Conservation (phyloP, 2,797 vertebrate genomes). For the Phalanger gymnotis region DNA sequence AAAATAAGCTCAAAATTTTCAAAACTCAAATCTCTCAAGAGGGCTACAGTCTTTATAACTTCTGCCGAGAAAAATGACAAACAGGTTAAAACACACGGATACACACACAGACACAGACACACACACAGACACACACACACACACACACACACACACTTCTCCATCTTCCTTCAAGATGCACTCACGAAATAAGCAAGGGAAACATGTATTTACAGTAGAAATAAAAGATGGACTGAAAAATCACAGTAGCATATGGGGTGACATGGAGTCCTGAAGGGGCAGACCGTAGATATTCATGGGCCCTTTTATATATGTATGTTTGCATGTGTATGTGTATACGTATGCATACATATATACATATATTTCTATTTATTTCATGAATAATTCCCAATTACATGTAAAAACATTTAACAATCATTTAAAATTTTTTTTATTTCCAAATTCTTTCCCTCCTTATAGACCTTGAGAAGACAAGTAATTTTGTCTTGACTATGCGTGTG, state of each 20-base stretch:
- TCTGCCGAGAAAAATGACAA: conserved; percentile 73
- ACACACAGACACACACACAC: conserved; percentile 42
- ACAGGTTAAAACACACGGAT: conserved; percentile 54
- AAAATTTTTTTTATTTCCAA: too few species aligned
- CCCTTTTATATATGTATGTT: background rate
- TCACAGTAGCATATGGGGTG: background rate
- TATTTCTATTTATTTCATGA: too few species aligned
- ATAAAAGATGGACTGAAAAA: background rate
- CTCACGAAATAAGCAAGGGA: conserved; percentile 36
- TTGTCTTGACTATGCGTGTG: too few species aligned
- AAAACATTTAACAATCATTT: too few species aligned
- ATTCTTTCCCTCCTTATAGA: too few species aligned
- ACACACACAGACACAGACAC: conserved; percentile 46
- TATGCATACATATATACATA: too few species aligned
- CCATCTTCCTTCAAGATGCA: conserved; percentile 68
- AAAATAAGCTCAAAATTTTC: conserved; percentile 63
- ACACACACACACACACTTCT: too few species aligned
- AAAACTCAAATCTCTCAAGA: conserved; percentile 65
- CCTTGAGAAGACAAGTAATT: too few species aligned
- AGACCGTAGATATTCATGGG: background rate
- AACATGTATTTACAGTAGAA: conserved; percentile 28
- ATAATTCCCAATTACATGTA: too few species aligned
- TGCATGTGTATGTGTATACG: too few species aligned
- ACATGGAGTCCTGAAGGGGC: background rate
- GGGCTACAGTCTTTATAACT: conserved; percentile 62